Evolutionary conservation across 1,140 invertebrate genomes (phyloP), one percentile per base, ranked within the genome.

Genomic region (Anthonomus grandis): DNA sequence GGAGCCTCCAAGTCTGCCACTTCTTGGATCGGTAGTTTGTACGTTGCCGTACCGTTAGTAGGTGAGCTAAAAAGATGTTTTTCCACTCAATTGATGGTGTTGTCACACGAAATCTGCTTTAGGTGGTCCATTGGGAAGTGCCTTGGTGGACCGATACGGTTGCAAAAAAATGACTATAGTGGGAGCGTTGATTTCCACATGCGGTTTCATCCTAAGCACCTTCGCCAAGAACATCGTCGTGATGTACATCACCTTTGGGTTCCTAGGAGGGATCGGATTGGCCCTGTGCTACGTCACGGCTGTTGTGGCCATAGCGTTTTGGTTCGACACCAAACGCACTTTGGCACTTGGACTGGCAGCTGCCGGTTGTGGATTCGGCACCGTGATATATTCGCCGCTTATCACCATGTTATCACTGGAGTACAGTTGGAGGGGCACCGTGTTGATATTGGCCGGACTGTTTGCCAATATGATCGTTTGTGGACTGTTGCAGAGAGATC

Each of bases 241-340:
- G 75, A 81, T 94, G 68, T 90, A 89, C 75, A 65, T 95, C 27
- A 93, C 90, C 0, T 94, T 94, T 71, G 91, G 92, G 3, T 79
- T 93, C 2, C 82, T 94, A 19, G 86, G 91, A 25, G 92, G 91
- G 2, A 75, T 93, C 17, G 92, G 91, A 4, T 76, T 95, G 46
- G 89, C 90, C 3, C 75, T 95, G 22, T 89, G 90, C 22, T 93
- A 91, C 69, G 91, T 95, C 1, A 92, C 93, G 12, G 90, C 90
- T 0, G 90, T 93, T 0, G 94, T 97, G 1, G 86, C 85, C 24
- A 94, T 98, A 45, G 93, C 94, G 6, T 95, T 93, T 70, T 98
- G 96, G 83, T 98, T 98, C 72, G 95, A 98, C 62, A 90, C 91
- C 66, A 90, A 87, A 67, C 79, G 94, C 21, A 92, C 90, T 6